Base-by-base conservation (phyloP, 2,888 invertebrate species). In the Coecobrya sp. region DNA sequence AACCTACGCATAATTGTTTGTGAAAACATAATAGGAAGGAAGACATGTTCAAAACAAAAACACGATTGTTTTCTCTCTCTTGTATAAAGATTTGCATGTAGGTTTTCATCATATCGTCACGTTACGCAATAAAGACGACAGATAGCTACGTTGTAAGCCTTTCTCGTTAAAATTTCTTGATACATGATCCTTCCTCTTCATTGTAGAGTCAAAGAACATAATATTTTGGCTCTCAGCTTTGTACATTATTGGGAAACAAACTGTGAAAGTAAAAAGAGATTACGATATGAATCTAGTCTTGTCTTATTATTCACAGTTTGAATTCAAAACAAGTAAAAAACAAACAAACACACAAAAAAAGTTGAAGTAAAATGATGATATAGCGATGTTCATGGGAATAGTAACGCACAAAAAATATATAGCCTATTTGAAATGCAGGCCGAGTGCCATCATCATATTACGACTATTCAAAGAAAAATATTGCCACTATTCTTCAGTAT, bases 351-450 rank as follows among this genome's bases (percentile, higher is more conserved):
- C n/a, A 55, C 55, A 19, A n/a, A 55, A 13, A 19, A 13, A 1
- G n/a, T 3, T 68, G 3, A 16, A 68, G 36, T 30, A 16, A 30
- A 68, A 16, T 68, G 27, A 68, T 68, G 68, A 68, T 68, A 22
- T 45, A 45, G 36, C n/a, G 30, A 22, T 22, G 19, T 11, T 2
- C 2, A 13, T 2, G 22, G 19, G 13, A 19, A 55, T 2, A n/a
- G 19, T 1, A 19, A 55, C 1, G 5, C 16, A 68, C 25, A 27
- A 8, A 65, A 22, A 73, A 42, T 30, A 19, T 10, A 79, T n/a
- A 52, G 25, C 11, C 62, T 82, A 36, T 62, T 82, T 82, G 36
- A 82, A 82, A 82, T 82, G 30, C 82, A 62, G 82, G 62, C 59
- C 16, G 82, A 42, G 82, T 82, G 62, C 42, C 82, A 82, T 62